Evolutionary conservation across 2,113 vertebrate genomes (phyloP).

Genomic region (Trinectes maculatus): DNA sequence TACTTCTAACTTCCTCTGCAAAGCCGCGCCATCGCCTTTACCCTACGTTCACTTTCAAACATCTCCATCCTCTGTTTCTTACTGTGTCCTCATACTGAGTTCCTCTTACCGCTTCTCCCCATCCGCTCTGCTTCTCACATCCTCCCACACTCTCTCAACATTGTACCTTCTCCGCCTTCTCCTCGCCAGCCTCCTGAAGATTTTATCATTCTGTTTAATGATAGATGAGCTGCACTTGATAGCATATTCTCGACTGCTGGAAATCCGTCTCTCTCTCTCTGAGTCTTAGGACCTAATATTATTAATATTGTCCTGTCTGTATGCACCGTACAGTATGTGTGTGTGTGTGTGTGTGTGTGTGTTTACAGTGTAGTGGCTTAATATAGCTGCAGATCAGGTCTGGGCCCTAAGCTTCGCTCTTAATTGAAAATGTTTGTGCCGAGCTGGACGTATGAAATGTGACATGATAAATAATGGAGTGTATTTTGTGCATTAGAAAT

Average conservation of each 20-base stretch:
- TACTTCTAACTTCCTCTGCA: slow-evolving; percentile 34
- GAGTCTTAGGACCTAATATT: slow-evolving; percentile 27
- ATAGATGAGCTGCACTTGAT: slow-evolving; percentile 74
- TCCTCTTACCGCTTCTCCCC: slow-evolving; percentile 15
- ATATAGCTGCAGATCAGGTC: slow-evolving; percentile 21
- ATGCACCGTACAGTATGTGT: slow-evolving; percentile 3
- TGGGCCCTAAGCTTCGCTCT: slow-evolving; percentile 7
- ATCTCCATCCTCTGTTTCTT: slow-evolving; percentile 43
- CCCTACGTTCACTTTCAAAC: slow-evolving; percentile 48
- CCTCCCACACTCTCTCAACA: slow-evolving; percentile 57
- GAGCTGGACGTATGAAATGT: slow-evolving; percentile 33
- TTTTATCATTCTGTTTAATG: slow-evolving; percentile 77
- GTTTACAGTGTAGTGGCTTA: slow-evolving; percentile 27
- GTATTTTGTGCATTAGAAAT: slow-evolving; percentile 32
- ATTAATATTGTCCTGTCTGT: slow-evolving; percentile 15
- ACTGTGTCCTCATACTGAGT: background rate
- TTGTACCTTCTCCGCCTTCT: slow-evolving; percentile 56
- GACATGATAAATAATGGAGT: slow-evolving; percentile 59
- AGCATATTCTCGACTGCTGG: slow-evolving; percentile 46
- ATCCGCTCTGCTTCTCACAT: slow-evolving; percentile 45
- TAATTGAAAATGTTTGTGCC: slow-evolving; percentile 33
- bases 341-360: slow-evolving; percentile 24
- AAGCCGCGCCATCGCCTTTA: slow-evolving; percentile 18
- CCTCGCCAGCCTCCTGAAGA: slow-evolving; percentile 63
- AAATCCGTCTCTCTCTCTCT: slow-evolving; percentile 35